Evolutionary conservation across 2,888 invertebrate genomes (phyloP).

Genomic region (Nineta flava): DNA sequence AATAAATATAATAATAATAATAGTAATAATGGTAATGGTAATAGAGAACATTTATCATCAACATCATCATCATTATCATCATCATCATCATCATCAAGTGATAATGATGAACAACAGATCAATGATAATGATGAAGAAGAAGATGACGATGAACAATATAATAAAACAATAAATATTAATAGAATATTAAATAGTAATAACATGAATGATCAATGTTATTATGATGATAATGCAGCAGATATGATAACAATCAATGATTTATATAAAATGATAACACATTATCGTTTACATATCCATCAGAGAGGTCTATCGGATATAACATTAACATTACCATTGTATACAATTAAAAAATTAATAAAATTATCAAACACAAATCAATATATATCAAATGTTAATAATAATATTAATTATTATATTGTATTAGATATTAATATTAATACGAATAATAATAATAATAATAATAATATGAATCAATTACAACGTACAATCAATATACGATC

Average conservation of each 20-base stretch:
- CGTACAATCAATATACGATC: slow-evolving; percentile 48
- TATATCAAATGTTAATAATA: slow-evolving; percentile 32
- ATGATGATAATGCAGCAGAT: too few relatives aligned
- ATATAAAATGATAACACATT: not conserved
- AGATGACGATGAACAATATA: too few relatives aligned
- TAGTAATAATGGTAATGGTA: too few relatives aligned
- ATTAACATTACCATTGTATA: slow-evolving; percentile 45
- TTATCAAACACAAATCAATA: slow-evolving; percentile 25
- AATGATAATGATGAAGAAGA: slow-evolving; percentile 21
- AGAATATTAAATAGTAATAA: too few relatives aligned
- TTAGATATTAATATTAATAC: slow-evolving; percentile 46
- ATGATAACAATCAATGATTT: not conserved
- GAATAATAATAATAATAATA: slow-evolving; percentile 21
- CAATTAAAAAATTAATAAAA: slow-evolving; percentile 45
- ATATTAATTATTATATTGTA: slow-evolving; percentile 48
- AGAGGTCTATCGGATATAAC: slow-evolving; percentile 46
- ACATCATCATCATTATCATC: not conserved
- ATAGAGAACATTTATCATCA: not conserved
- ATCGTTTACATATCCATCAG: slow-evolving; percentile 34
- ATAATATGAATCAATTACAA: too few relatives aligned
- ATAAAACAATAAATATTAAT: too few relatives aligned
- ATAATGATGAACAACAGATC: too few relatives aligned
- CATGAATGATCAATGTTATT: too few relatives aligned
- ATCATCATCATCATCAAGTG: not conserved
- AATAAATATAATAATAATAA: not conserved